These are phyloP conservation scores for Myotis daubentonii DNA, from an alignment of 2,797 vertebrate genomes.

Conservation along the genomic window DNA sequence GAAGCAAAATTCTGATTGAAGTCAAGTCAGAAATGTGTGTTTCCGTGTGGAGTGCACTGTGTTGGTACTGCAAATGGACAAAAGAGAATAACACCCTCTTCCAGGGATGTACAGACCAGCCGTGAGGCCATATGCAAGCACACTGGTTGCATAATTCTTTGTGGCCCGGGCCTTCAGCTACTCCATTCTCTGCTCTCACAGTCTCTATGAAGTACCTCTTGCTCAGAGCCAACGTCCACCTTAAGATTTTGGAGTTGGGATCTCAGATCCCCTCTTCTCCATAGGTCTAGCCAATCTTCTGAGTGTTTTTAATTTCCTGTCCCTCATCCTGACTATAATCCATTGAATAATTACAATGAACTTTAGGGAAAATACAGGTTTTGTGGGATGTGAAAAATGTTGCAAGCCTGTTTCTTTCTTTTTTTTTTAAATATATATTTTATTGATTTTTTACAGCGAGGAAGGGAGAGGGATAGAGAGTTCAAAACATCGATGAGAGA, in stretches of 20 bases:
- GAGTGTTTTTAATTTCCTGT: neutral
- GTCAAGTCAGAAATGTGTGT: neutral
- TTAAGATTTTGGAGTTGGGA: neutral
- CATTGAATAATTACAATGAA: neutral
- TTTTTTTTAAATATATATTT: too few relatives aligned
- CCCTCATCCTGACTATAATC: neutral
- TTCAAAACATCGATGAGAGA: too few relatives aligned
- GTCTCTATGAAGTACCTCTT: neutral
- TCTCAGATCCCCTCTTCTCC: neutral
- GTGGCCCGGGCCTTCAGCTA: neutral
- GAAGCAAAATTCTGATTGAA: neutral
- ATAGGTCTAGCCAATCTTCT: neutral
- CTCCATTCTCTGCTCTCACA: neutral
- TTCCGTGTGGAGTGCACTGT: neutral
- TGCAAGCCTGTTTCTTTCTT: neutral
- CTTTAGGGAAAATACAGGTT: neutral
- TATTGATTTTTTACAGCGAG: too few relatives aligned
- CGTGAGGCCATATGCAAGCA: neutral
- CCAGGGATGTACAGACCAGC: neutral
- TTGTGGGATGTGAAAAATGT: neutral
- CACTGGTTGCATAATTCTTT: too few relatives aligned
- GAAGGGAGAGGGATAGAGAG: too few relatives aligned
- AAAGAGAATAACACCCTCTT: neutral
- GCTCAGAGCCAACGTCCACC: neutral
- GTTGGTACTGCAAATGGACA: neutral